Evolutionary conservation across 2,113 vertebrate genomes (phyloP).

Genomic region (Macroglossus sobrinus): DNA sequence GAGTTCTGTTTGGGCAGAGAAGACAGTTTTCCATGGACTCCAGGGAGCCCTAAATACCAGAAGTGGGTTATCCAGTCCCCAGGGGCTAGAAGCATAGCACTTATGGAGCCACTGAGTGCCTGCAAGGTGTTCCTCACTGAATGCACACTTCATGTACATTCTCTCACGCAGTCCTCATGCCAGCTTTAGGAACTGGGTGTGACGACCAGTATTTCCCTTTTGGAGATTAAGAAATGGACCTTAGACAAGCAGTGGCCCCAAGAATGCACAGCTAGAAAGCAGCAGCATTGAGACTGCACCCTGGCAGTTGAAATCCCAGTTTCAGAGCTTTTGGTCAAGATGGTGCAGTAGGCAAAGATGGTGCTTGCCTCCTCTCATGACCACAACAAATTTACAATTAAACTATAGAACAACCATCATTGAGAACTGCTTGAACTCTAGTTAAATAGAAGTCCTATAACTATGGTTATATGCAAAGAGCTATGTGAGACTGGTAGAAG

Average conservation of each 20-base stretch:
- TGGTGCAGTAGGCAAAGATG: no score
- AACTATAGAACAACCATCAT: no score
- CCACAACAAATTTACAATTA: no score
- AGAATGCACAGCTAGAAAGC: neutral
- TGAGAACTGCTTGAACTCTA: no score
- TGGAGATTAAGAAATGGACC: no score
- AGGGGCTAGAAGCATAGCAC: rapidly evolving
- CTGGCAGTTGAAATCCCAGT: neutral
- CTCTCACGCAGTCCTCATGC: no score
- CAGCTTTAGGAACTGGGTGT: neutral
- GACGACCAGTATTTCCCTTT: neutral
- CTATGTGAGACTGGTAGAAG: no score
- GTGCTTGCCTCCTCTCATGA: no score
- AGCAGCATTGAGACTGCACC: rapidly evolving
- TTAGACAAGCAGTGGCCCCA: neutral
- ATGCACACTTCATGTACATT: rapidly evolving
- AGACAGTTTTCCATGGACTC: neutral
- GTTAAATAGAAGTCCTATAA: no score
- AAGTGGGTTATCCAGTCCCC: neutral
- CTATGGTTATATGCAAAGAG: no score
- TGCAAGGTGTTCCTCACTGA: rapidly evolving
- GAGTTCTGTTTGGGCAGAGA: neutral
- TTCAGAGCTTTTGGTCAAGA: no score
- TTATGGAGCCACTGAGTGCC: rapidly evolving
- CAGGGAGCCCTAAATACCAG: neutral